phyloP scores from a whole-genome alignment of 2,888 invertebrate species.

The Chydorus sphaericus region DNA sequence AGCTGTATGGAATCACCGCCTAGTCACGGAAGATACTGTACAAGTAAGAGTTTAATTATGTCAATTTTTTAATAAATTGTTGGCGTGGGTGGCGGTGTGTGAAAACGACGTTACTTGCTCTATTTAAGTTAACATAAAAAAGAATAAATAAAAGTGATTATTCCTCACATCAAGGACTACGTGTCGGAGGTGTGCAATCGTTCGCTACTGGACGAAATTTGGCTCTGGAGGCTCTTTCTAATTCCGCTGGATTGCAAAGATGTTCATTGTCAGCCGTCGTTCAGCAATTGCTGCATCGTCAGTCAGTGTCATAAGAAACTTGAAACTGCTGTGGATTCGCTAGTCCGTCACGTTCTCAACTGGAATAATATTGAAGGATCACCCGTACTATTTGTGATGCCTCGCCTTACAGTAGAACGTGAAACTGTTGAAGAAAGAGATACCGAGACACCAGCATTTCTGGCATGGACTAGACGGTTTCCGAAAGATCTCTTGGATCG shows the following conservation, averaged over 20 bases:
- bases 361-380: not conserved
- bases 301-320: not conserved
- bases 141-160: not conserved
- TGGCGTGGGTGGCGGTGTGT: too few species aligned
- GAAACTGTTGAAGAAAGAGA: not conserved
- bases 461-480: not conserved
- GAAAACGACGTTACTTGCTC: too few species aligned
- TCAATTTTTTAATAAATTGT: not conserved
- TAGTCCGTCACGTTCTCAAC: not conserved
- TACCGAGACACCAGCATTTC: not conserved
- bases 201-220: not conserved
- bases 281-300: not conserved
- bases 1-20: constrained; percentile 10
- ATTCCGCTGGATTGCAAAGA: not conserved
- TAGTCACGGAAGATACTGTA: constrained; percentile 5
- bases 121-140: too few species aligned
- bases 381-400: not conserved
- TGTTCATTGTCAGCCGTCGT: too few species aligned
- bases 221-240: constrained; percentile 5
- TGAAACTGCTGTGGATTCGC: not conserved
- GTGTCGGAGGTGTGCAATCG: not conserved
- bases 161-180: constrained; percentile 4
- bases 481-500: not conserved
- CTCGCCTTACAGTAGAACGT: not conserved
- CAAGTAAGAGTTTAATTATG: not conserved